These are phyloP conservation scores for Caenorhabditis sp. DNA, from an alignment of 2,888 invertebrate species.

Conservation along the genomic window DNA sequence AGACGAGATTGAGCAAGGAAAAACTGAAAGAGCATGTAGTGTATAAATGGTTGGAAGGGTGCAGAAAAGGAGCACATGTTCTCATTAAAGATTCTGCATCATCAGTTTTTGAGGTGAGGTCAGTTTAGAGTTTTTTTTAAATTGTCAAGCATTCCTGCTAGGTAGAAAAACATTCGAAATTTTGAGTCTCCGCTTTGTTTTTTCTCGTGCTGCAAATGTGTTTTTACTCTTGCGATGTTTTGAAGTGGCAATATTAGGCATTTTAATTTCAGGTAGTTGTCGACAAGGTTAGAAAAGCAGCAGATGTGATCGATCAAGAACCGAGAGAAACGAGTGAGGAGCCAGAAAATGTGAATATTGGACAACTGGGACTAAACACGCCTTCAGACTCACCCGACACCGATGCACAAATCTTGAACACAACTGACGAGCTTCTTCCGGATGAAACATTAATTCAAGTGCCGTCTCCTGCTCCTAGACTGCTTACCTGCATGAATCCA, in stretches of 20 bases:
- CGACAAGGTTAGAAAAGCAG: conserved; percentile 1
- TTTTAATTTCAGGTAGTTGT: conserved; percentile 8
- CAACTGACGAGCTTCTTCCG: background rate
- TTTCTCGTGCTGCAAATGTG: too few relatives aligned
- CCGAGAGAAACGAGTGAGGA: background rate
- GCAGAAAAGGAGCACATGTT: conserved; percentile 9
- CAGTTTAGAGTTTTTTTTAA: background rate
- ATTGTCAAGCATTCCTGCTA: too few relatives aligned
- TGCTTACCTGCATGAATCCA: background rate
- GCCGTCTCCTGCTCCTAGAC: conserved; percentile 16
- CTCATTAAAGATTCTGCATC: background rate
- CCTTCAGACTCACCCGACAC: too few relatives aligned
- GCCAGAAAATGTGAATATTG: background rate
- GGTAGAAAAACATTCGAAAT: too few relatives aligned
- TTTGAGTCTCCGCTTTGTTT: too few relatives aligned
- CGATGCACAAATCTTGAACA: too few relatives aligned
- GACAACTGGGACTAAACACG: too few relatives aligned
- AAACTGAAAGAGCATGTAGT: conserved; percentile 9
- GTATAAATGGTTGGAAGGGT: conserved; percentile 22
- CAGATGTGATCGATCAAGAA: background rate
- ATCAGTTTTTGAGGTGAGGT: conserved; percentile 12
- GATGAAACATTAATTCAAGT: conserved; percentile 2
- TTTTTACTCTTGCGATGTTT: too few relatives aligned
- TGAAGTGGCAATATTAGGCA: background rate
- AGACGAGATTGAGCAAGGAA: conserved; percentile 21